Evolutionary conservation across 2,888 invertebrate species (phyloP).

Genomic region (Athalia rosae): DNA sequence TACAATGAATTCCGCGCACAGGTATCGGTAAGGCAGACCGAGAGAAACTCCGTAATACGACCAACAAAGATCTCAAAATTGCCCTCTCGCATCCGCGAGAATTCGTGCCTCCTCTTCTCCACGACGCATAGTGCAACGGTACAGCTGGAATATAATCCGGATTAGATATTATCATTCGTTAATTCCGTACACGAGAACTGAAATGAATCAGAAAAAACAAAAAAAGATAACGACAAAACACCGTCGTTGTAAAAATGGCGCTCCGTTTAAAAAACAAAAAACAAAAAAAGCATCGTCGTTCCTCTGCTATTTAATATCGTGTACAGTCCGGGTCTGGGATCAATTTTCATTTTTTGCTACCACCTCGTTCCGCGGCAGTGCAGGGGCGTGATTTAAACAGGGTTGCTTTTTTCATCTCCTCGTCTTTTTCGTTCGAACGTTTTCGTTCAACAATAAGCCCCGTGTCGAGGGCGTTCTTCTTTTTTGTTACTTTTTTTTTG

Average conservation of each 20-base stretch:
- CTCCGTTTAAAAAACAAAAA: not conserved
- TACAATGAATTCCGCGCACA: not conserved
- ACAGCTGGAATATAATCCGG: too few relatives aligned
- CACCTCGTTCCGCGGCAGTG: not conserved
- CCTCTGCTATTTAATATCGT: too few relatives aligned
- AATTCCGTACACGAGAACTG: too few relatives aligned
- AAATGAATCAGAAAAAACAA: too few relatives aligned
- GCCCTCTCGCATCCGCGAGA: not conserved
- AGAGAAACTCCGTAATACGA: not conserved
- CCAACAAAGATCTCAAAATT: not conserved
- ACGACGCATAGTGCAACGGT: too few relatives aligned
- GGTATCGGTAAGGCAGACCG: not conserved
- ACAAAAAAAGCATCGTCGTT: too few relatives aligned
- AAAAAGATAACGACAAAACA: too few relatives aligned
- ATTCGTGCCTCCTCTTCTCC: too few relatives aligned
- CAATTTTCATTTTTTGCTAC: not conserved
- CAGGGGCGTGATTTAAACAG: conserved; percentile 9
- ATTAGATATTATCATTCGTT: too few relatives aligned
- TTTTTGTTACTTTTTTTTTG: not conserved
- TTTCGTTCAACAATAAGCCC: not conserved
- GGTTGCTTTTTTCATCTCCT: too few relatives aligned
- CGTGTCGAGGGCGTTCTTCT: not conserved
- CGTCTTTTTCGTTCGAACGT: conserved; percentile 10
- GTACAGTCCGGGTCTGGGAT: not conserved
- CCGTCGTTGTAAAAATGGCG: too few relatives aligned